Base-by-base conservation (phyloP, 1,140 invertebrate species). In the Panonychus citri region DNA sequence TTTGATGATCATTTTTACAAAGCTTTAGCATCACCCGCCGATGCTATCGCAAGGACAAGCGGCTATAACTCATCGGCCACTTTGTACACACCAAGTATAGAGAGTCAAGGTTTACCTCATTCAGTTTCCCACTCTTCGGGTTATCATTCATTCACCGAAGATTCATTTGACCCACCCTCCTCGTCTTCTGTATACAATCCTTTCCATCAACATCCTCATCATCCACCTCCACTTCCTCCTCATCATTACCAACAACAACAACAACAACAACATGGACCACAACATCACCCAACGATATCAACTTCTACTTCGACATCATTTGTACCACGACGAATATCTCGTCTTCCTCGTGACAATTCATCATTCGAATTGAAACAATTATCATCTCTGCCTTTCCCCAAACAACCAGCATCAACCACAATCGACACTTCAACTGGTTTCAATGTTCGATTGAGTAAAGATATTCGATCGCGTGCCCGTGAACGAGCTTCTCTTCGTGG, bases 111-210 rank as follows among this genome's bases (percentile, higher is more conserved):
- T 26, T 50, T 63, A 34, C 56, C 63, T 5, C 63, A 64, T 55
- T 62, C 62, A 13, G 40, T 63, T 2, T 64, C 63, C 8, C 63
- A 62, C 30, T 60, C 60, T 43, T 64, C 63, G 12, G 63, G 63
- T 7, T 64, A 64, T 55, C 61, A 64, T 39, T 63, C 62, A 8
- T 61, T 63, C 30, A 58, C 59, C 0, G 63, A 64, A n/a, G 63
- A 64, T 39, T 24, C 42, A 12, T 25, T 56, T 13, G 30, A 34
- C 12, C 30, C 30, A 34, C 30, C 30, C 30, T 34, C 30, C 5
- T 34, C 30, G 5, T 34, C 30, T 7, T 34, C 30, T 34, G 30
- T 34, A 34, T 34, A 34, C 30, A 34, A 34, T 34, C 30, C 30
- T 34, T 34, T 34, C 12, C 30, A 21, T 51, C 25, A 28, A 34